These are phyloP conservation scores for Platyscapa corneri DNA, from an alignment of 1,140 invertebrate genomes.

Conservation along the genomic window DNA sequence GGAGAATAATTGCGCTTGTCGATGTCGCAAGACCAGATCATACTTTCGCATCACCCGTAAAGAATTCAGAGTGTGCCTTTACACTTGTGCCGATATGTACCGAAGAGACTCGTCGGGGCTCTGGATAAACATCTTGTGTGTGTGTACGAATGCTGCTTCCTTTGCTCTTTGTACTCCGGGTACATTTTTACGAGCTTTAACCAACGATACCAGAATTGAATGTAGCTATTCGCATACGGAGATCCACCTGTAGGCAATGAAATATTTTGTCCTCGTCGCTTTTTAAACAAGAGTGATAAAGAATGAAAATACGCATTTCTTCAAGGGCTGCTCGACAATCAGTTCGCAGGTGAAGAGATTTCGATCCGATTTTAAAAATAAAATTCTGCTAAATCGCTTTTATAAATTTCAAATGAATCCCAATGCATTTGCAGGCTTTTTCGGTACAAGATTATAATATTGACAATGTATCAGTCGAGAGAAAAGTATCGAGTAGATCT, in stretches of 20 bases:
- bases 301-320: not conserved
- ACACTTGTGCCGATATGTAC: not conserved
- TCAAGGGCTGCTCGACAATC: not conserved
- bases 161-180: not conserved
- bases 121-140: slow-evolving; percentile 35
- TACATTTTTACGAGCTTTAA: slow-evolving; percentile 7
- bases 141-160: not conserved
- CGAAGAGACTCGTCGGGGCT: not conserved
- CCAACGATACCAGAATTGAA: not conserved
- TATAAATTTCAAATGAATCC: not conserved
- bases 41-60: not conserved
- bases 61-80: slow-evolving; percentile 29
- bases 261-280: not conserved
- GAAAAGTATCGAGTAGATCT: not conserved
- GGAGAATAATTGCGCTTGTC: slow-evolving; percentile 41
- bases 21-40: slow-evolving; percentile 28
- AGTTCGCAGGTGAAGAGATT: not conserved
- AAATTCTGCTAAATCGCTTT: not conserved
- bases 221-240: not conserved
- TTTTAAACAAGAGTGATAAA: not conserved
- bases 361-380: not conserved
- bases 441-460: not conserved
- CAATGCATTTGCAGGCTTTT: not conserved
- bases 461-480: not conserved
- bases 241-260: slow-evolving; percentile 9